phyloP scores from a whole-genome alignment of 2,797 vertebrate species.

The Danio jaintianensis region DNA sequence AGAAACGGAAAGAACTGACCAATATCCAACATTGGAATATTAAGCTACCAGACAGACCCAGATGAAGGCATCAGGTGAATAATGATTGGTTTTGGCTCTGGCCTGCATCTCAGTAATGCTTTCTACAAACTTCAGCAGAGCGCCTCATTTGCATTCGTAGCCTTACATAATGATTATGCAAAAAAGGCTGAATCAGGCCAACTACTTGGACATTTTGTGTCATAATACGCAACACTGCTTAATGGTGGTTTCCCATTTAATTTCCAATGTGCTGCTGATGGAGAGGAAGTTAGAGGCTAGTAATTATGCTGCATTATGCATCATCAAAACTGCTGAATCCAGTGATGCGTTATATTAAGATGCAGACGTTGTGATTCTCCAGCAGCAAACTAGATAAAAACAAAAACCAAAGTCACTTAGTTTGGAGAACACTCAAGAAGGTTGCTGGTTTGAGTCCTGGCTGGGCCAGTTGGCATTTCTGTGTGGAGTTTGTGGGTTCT shows the following conservation, averaged over 20 bases:
- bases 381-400: background rate
- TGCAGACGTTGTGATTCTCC: background rate
- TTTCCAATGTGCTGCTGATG: slow-evolving; percentile 10
- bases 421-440: background rate
- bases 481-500: too few species aligned
- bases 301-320: background rate
- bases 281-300: background rate
- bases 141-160: slow-evolving; percentile 52
- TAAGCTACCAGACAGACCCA: slow-evolving; percentile 43
- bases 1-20: slow-evolving; percentile 38
- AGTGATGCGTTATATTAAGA: background rate
- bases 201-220: background rate
- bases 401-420: background rate
- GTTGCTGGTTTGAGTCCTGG: too few species aligned
- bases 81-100: slow-evolving; percentile 61
- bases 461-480: too few species aligned
- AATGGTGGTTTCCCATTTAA: slow-evolving; percentile 21
- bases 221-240: background rate
- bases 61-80: slow-evolving; percentile 57
- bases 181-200: slow-evolving; percentile 45
- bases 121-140: slow-evolving; percentile 39
- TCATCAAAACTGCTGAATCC: background rate
- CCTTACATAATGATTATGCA: slow-evolving; percentile 40
- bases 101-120: slow-evolving; percentile 47
- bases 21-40: slow-evolving; percentile 45